Conservation (phyloP, 2,888 invertebrate species). For the Hedya salicella region DNA sequence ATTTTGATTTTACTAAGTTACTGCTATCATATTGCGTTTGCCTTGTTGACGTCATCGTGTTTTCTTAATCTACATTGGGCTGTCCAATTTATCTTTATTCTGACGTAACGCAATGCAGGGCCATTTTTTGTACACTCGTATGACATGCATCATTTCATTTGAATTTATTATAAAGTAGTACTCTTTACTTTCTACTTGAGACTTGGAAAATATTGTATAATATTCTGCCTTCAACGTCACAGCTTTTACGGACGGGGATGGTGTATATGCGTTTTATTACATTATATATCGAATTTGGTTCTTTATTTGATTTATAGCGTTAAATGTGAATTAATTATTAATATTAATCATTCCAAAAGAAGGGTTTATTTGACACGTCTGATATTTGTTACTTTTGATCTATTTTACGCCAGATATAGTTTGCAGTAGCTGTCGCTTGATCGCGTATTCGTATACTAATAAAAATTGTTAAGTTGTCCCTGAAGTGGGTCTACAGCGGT, state of each 20-base stretch:
- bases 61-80: neutral
- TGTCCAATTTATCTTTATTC: neutral
- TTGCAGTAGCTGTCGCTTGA: no score
- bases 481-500: neutral
- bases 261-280: neutral
- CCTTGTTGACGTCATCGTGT: neutral
- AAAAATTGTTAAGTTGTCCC: neutral
- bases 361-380: no score
- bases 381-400: no score
- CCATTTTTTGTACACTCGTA: constrained; percentile 25
- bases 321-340: no score
- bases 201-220: constrained; percentile 1
- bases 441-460: no score
- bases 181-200: constrained; percentile 12
- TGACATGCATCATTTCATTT: constrained; percentile 33
- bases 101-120: constrained; percentile 31
- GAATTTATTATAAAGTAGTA: constrained; percentile 29
- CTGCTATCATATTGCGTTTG: neutral
- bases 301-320: neutral
- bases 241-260: neutral
- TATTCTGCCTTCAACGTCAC: neutral
- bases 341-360: no score
- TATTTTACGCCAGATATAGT: no score
- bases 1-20: no score
- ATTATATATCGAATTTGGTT: neutral